phyloP scores from a whole-genome alignment of 2,888 invertebrate genomes.

The Drosophila anomelani region DNA sequence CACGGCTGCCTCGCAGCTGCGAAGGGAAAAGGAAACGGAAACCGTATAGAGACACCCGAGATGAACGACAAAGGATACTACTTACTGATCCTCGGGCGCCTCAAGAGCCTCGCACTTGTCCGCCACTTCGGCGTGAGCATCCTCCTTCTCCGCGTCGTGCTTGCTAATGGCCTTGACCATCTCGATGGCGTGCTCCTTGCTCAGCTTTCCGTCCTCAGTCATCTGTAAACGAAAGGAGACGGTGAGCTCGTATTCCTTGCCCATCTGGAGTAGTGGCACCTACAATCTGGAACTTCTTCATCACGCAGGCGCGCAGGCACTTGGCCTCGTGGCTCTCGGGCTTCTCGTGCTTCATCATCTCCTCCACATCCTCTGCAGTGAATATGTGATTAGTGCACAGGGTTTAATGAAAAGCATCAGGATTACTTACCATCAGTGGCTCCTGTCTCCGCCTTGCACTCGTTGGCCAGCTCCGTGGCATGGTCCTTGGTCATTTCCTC shows the following conservation, averaged over 20 bases:
- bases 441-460: constrained; percentile 78
- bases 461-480: constrained; percentile 58
- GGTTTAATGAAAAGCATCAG: not conserved
- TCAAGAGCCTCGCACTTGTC: constrained; percentile 69
- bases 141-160: constrained; percentile 68
- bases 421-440: constrained; percentile 79
- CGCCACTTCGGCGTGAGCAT: constrained; percentile 56
- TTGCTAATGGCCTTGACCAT: constrained; percentile 65
- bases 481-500: constrained; percentile 70
- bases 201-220: constrained; percentile 78
- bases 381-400: not conserved
- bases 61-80: not conserved
- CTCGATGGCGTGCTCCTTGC: constrained; percentile 65
- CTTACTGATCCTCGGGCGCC: constrained; percentile 82
- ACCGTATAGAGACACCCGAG: not conserved
- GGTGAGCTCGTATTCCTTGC: not conserved
- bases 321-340: constrained; percentile 75
- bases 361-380: constrained; percentile 77
- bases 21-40: not conserved
- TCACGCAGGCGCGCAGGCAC: constrained; percentile 82
- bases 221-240: constrained; percentile 59
- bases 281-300: constrained; percentile 82
- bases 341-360: constrained; percentile 70
- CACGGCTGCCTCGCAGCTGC: constrained; percentile 80
- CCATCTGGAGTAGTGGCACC: constrained; percentile 24